Percentiles rank a stretch among this genome's conserved stretches.
Conservation (phyloP, 1,140 invertebrate species). For the Hyposmocoma kahamanoa region DNA sequence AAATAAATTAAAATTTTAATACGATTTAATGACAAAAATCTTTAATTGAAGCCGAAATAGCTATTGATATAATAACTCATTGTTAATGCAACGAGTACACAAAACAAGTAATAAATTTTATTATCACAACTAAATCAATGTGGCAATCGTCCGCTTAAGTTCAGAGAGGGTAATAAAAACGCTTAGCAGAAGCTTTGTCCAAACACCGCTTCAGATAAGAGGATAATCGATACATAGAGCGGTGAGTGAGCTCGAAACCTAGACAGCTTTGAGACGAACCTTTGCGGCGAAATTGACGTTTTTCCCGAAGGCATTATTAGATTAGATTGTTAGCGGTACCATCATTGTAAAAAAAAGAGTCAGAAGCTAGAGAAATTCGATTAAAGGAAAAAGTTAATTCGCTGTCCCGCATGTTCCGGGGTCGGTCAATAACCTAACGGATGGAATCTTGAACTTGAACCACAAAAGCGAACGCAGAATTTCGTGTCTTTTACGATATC, state of each 20-base stretch:
- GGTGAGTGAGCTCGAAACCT: neutral
- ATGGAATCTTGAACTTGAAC: conserved; percentile 64
- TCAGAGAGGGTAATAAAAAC: conserved; percentile 28
- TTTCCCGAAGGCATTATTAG: neutral
- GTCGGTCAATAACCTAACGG: conserved; percentile 53
- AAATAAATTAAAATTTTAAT: no score
- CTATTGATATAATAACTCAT: no score
- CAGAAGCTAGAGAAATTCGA: no score
- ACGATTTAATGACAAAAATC: no score
- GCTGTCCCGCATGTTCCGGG: conserved; percentile 48
- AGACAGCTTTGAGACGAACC: neutral
- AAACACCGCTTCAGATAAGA: conserved; percentile 36
- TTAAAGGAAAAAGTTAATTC: conserved; percentile 19
- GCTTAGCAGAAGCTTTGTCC: conserved; percentile 32
- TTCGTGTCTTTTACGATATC: conserved; percentile 18
- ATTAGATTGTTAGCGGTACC: no score
- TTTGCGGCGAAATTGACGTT: neutral
- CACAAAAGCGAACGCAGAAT: conserved; percentile 36
- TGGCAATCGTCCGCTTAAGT: conserved; percentile 24
- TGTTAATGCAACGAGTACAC: no score
- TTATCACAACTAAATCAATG: conserved; percentile 28
- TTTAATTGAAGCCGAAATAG: no score
- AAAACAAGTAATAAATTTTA: conserved; percentile 18
- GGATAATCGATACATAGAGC: conserved; percentile 19
- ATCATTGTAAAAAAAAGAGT: no score